Conservation (phyloP, 2,113 vertebrate species). For the Propithecus coquereli region DNA sequence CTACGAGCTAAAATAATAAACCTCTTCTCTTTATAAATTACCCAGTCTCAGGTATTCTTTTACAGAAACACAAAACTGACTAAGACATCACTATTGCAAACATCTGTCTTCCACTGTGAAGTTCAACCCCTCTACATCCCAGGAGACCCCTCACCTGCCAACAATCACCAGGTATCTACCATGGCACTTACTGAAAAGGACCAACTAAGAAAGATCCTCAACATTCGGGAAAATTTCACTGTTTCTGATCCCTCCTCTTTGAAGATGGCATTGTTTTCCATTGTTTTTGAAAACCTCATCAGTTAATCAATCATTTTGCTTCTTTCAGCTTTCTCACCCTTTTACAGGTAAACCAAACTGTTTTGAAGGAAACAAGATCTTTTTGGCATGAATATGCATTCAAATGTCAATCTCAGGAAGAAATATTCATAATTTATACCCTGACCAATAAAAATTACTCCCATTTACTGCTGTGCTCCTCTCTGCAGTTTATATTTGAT, state of each 20-base stretch:
- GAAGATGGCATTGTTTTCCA: not conserved
- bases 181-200: not conserved
- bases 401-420: not conserved
- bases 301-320: not conserved
- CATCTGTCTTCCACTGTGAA: not conserved
- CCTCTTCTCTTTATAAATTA: not conserved
- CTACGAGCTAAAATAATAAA: not conserved
- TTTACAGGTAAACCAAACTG: constrained; percentile 9
- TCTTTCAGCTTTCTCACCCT: not conserved
- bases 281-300: not conserved
- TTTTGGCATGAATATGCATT: constrained; percentile 19
- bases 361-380: not conserved
- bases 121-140: not conserved
- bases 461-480: not conserved
- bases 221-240: not conserved
- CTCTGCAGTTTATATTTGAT: constrained; percentile 17
- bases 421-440: constrained; percentile 6
- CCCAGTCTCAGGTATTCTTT: not conserved
- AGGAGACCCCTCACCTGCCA: not conserved
- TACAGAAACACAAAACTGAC: not conserved
- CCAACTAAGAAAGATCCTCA: not conserved
- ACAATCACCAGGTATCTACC: not conserved
- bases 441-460: constrained; percentile 20
- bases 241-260: not conserved
- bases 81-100: not conserved